Evolutionary conservation across 2,888 invertebrate species (phyloP), one percentile per base, ranked within the genome.

Genomic region (Hydroisotoma schaefferi): DNA sequence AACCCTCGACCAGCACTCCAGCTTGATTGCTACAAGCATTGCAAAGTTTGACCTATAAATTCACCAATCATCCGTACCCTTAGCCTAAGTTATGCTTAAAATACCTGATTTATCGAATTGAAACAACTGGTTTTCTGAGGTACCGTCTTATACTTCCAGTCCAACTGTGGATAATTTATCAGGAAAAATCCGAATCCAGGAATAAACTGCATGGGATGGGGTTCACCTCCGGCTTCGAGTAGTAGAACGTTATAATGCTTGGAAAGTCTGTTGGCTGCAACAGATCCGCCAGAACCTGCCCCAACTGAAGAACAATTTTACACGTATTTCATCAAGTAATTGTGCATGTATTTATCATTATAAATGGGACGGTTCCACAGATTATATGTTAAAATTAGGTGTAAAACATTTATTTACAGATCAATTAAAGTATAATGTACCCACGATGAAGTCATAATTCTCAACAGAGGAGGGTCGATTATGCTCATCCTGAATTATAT

Each of bases 61-160:
- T n/a, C n/a, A n/a, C n/a, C n/a, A n/a, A n/a, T n/a, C n/a, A n/a
- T n/a, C n/a, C n/a, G n/a, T n/a, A n/a, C n/a, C 12, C 25, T 8
- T 18, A 43, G 12, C 8, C 43, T 20, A 43, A 43, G 43, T 10
- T 8, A 43, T 43, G 5, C n/a, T 18, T 20, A 27, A 12, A 6
- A 48, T 37, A 57, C 57, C 5, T 57, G 43, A 52, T 65, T 62
- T n/a, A 62, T 53, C 2, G 62, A 65, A 37, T 62, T 60, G 2
- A 65, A 38, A 20, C 55, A 60, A 23, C 61, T 59, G 3, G 29
- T 51, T 47, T 49, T 57, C 27, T 65, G 65, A 12, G 61, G 61
- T 1, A 61, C 61, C 2, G 58, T 58, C 29, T 54, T 58, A 23
- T 65, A 47, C 47, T 47, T 59, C 64, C 64, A 65, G 18, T 65